Percentiles rank a stretch among this genome's conserved stretches.
Evolutionary conservation across 2,888 invertebrate species (phyloP).

Genomic region (Apamea crenata): DNA sequence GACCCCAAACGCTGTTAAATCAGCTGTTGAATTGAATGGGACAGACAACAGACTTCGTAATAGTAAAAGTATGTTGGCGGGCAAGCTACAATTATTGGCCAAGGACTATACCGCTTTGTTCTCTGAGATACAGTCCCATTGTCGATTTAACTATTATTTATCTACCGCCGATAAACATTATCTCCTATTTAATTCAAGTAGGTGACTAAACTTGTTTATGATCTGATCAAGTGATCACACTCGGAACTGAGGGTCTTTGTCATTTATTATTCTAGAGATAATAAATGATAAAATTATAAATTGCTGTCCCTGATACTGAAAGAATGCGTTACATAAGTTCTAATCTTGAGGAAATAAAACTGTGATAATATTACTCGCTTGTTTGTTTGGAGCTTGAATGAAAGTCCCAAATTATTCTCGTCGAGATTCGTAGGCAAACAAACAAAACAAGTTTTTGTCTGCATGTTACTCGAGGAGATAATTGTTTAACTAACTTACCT

Average conservation of each 20-base stretch:
- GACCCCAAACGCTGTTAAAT: slow-evolving; percentile 59
- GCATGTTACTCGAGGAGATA: slow-evolving; percentile 38
- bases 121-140: slow-evolving; percentile 71
- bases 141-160: slow-evolving; percentile 66
- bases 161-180: slow-evolving; percentile 59
- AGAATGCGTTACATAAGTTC: slow-evolving; percentile 33
- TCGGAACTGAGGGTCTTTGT: slow-evolving; percentile 45
- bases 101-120: slow-evolving; percentile 84
- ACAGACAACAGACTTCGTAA: slow-evolving; percentile 72
- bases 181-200: slow-evolving; percentile 60
- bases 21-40: slow-evolving; percentile 71
- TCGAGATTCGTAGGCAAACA: slow-evolving; percentile 24
- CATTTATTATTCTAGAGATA: slow-evolving; percentile 44
- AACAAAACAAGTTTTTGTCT: slow-evolving; percentile 37
- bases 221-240: too few species aligned
- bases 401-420: slow-evolving; percentile 29
- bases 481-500: slow-evolving; percentile 64
- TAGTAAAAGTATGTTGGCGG: slow-evolving; percentile 81
- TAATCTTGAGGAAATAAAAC: slow-evolving; percentile 46
- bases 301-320: slow-evolving; percentile 32
- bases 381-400: slow-evolving; percentile 31
- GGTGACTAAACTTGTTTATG: slow-evolving; percentile 50
- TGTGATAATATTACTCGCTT: slow-evolving; percentile 19
- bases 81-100: slow-evolving; percentile 78
- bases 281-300: slow-evolving; percentile 42